Percentiles rank a stretch among this genome's conserved stretches.
These are phyloP conservation scores for Chelidonichthys spinosus DNA, from an alignment of 2,797 vertebrate species.

Conservation along the genomic window DNA sequence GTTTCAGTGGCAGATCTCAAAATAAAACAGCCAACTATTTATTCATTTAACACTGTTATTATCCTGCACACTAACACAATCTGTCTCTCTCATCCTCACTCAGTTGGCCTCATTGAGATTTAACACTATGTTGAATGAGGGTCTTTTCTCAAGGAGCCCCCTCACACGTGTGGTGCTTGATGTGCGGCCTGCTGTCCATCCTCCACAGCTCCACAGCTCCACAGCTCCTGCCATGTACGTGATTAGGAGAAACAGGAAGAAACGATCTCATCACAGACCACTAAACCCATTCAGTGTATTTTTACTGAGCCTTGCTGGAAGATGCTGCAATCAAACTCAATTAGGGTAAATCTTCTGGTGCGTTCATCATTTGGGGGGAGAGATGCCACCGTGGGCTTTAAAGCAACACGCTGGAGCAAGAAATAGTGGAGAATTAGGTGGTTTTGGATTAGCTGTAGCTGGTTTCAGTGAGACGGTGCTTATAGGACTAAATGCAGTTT, in stretches of 20 bases:
- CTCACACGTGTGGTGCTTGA: slow-evolving; percentile 11
- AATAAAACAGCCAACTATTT: not conserved
- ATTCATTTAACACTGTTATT: not conserved
- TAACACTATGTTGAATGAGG: not conserved
- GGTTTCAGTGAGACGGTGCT: slow-evolving; percentile 22
- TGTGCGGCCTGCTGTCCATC: slow-evolving; percentile 28
- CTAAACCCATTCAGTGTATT: slow-evolving; percentile 78
- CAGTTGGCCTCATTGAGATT: not conserved
- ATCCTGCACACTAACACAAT: not conserved
- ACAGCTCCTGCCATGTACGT: slow-evolving; percentile 30
- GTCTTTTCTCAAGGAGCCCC: slow-evolving; percentile 27
- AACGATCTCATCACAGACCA: slow-evolving; percentile 77
- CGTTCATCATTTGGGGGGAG: slow-evolving; percentile 49
- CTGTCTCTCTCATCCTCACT: not conserved
- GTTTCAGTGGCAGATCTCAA: slow-evolving; percentile 21
- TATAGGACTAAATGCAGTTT: slow-evolving; percentile 9
- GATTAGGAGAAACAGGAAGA: slow-evolving; percentile 69
- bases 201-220: slow-evolving; percentile 13
- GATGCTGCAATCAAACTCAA: slow-evolving; percentile 76
- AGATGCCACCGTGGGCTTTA: slow-evolving; percentile 40
- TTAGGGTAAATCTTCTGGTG: slow-evolving; percentile 70
- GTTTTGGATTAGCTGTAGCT: slow-evolving; percentile 59
- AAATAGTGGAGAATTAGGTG: slow-evolving; percentile 46
- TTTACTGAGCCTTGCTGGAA: slow-evolving; percentile 62
- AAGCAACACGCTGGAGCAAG: slow-evolving; percentile 27